Base-by-base conservation (phyloP, 2,113 vertebrate species). In the Stegostoma tigrinum region DNA sequence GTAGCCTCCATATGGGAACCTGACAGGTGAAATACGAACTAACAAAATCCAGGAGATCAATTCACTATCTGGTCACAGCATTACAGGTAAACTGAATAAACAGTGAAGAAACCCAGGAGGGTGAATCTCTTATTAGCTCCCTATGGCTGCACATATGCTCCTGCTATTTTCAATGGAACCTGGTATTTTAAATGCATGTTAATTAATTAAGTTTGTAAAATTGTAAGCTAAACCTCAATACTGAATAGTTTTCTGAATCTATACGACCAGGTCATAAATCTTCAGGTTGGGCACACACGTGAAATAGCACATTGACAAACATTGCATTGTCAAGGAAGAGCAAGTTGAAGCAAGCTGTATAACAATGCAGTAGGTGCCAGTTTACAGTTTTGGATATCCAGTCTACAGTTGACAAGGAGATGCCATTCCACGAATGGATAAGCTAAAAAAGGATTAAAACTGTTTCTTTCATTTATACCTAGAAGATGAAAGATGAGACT, bases 401-500 rank as follows among this genome's bases (percentile, higher is more conserved):
- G 94, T 30, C 68, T 95, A 67, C 94, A 95, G 67, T 75, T 72
- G 94, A 45, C 94, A 95, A 95, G 89, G 94, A 95, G 93, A 93
- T 93, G 89, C n/a, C 19, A 5, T 38, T 93, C 89, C 61, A 66
- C 23, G 67, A 95, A 34, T 48, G 96, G 96, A 97, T 96, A 96
- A 96, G 96, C 89, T 96, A 97, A 97, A 95, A 96, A 0, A 45
- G 75, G 96, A 52, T 45, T 45, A 68, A 95, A 95, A 72, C 19
- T 48, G 42, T 72, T 95, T 42, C 68, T 72, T 70, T 72, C 12
- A 52, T 52, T 96, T 96, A 97, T 98, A 98, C 98, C 98, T 98
- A 98, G 97, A 97, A 96, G 97, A 97, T 97, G 98, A 70, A 94
- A 70, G 96, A 97, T 98, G 98, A 96, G 97, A 97, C 97, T 98